Percentiles rank a stretch among this genome's conserved stretches.
Evolutionary conservation across 2,113 vertebrate genomes (phyloP).

Genomic region (Cyrtonyx montezumae): DNA sequence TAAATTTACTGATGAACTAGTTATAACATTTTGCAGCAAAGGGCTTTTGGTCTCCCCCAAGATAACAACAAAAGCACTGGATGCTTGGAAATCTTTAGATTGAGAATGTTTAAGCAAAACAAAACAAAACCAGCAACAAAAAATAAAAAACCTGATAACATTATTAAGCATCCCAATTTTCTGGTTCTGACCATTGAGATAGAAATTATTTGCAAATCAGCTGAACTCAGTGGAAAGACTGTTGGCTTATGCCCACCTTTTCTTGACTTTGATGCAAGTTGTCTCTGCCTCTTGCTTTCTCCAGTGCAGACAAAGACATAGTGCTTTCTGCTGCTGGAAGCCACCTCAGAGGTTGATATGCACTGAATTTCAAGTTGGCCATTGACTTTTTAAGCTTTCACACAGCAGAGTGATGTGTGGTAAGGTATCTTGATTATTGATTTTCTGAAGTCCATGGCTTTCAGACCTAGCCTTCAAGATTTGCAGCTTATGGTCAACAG

Average conservation of each 20-base stretch:
- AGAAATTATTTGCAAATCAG: neutral
- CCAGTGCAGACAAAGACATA: accelerated
- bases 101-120: neutral
- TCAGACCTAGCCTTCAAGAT: neutral
- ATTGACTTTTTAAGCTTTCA: neutral
- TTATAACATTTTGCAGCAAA: neutral
- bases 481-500: neutral
- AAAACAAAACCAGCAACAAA: neutral
- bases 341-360: neutral
- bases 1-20: neutral
- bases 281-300: neutral
- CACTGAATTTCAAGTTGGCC: neutral
- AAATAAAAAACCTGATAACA: neutral
- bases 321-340: accelerated
- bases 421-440: neutral
- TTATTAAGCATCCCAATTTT: neutral
- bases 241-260: neutral
- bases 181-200: neutral
- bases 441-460: neutral
- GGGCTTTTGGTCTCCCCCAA: neutral
- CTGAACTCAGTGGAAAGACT: neutral
- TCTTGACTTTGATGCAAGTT: neutral
- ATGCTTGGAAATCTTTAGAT: neutral
- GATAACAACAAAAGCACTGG: neutral
- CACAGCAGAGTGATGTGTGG: neutral